Base-by-base conservation (phyloP, 2,888 invertebrate species). In the Acanthosoma haemorrhoidale region DNA sequence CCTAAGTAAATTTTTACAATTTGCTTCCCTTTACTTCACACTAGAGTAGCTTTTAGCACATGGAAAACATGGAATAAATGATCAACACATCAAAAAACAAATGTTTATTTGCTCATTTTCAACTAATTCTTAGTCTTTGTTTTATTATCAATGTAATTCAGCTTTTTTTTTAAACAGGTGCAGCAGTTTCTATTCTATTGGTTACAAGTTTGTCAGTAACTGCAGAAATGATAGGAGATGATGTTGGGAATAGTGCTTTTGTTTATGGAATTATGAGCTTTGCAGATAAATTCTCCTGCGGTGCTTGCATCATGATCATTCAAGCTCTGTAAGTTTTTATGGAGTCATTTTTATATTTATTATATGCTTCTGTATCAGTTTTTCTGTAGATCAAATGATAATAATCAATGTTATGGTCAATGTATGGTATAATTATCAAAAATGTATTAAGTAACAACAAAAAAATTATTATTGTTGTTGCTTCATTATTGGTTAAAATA, bases 251-350 rank as follows among this genome's bases (percentile, higher is more conserved):
- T 77, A 91, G 94, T 66, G 96, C 94, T 3, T 90, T 93, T 75
- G 91, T 96, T 51, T 96, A 94, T 80, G 95, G 96, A 31, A 87
- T 91, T 38, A 95, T 96, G 80, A 95, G 95, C 71, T 95, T 96
- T 79, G 87, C 90, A 25, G 96, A 96, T 80, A 96, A 96, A 82
- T 82, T 96, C 2, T 88, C 94, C 39, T 94, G 94, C 73, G 96
- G 96, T 1, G 80, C 90, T 31, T 91, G 90, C 16, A 91, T 96
- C n/a, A 86, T 92, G 73, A 78, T 90, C 2, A 91, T 96, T 72
- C 92, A 96, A 81, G 84, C 89, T 79, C 84, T 90, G 86, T 92
- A 80, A 83, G 85, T 83, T 67, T 34, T 38, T 18, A 21, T 21
- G 16, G 4, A 57, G 11, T 57, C 11, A 11, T 11, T n/a, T n/a